Percentiles rank a stretch among this genome's conserved stretches.
Evolutionary conservation across 2,888 invertebrate genomes (phyloP).

Genomic region (Gari tellinella): DNA sequence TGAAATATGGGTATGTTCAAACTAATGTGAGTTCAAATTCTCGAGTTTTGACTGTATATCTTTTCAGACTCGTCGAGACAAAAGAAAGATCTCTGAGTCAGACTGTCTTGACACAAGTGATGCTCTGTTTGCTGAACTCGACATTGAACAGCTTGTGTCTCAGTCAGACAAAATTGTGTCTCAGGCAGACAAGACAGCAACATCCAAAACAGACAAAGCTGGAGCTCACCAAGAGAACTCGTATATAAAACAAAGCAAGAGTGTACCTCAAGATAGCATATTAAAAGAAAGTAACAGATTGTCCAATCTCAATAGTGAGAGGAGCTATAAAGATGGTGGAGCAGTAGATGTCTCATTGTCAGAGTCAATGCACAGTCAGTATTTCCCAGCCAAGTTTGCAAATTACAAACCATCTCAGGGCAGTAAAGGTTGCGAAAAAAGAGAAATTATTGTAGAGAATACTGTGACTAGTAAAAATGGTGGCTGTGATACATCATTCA

Average conservation of each 20-base stretch:
- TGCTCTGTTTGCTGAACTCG: conserved; percentile 57
- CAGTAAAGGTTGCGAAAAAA: background rate
- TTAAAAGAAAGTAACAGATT: background rate
- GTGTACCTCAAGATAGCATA: background rate
- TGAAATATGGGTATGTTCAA: no score
- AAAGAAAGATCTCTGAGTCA: background rate
- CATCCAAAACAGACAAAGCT: background rate
- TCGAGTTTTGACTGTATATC: no score
- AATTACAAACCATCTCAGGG: conserved; percentile 48
- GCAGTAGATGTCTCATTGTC: background rate
- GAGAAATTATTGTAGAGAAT: conserved; percentile 18
- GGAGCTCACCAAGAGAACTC: background rate
- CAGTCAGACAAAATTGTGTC: conserved; percentile 6
- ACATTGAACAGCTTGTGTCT: conserved; percentile 36
- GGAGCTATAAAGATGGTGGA: background rate
- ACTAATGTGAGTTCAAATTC: no score
- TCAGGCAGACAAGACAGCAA: background rate
- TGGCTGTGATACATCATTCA: background rate
- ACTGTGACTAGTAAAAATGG: background rate
- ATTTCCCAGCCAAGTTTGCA: conserved; percentile 37
- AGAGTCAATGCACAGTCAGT: conserved; percentile 28
- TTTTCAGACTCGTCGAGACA: no score
- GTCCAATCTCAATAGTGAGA: background rate
- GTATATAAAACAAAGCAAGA: background rate
- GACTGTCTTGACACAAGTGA: conserved; percentile 53